Base-by-base conservation (phyloP, 1,140 invertebrate species). In the Drosophila sulfurigaster region DNA sequence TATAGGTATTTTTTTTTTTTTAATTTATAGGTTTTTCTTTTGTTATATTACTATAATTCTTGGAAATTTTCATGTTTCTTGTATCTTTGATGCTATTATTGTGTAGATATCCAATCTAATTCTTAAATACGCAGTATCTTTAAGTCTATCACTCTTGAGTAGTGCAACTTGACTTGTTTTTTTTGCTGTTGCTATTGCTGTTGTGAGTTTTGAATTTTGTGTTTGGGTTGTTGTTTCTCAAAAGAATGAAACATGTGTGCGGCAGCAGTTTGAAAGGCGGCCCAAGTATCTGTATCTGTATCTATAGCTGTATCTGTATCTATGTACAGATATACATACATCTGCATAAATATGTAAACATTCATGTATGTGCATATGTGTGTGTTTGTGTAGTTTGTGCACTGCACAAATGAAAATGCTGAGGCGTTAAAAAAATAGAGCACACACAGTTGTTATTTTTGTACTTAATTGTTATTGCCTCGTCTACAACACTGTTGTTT, bases 391-490 rank as follows among this genome's bases (percentile, higher is more conserved):
- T 57, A 38, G 54, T 38, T 49, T 81, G 74, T 71, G 81, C 81
- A 85, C 51, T 81, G 70, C 78, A 86, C 85, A 79, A 85, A 75
- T 78, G 63, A 81, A 87, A 89, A 88, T 78, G 85, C 85, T 89
- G 86, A 89, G 85, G 78, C 85, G 86, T 89, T 89, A 81, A 85
- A 71, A 89, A 90, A 88, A 87, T 87, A 89, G 85, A 88, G 85
- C 83, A 75, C 82, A 75, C 79, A 83, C 85, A 83, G 78, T 75
- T 88, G 80, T 89, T 87, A 88, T 87, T 88, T 87, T 83, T 89
- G 69, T 82, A 86, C 79, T 88, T 88, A 87, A 87, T 87, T 87
- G 80, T 78, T 88, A 87, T 87, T 87, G 87, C 35, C 49, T 54
- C 51, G 62, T 64, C 49, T 43, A 52, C 46, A 63, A 1, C 32